These are phyloP conservation scores for Pseudonaja textilis DNA, from an alignment of 2,113 vertebrate genomes.

Conservation along the genomic window DNA sequence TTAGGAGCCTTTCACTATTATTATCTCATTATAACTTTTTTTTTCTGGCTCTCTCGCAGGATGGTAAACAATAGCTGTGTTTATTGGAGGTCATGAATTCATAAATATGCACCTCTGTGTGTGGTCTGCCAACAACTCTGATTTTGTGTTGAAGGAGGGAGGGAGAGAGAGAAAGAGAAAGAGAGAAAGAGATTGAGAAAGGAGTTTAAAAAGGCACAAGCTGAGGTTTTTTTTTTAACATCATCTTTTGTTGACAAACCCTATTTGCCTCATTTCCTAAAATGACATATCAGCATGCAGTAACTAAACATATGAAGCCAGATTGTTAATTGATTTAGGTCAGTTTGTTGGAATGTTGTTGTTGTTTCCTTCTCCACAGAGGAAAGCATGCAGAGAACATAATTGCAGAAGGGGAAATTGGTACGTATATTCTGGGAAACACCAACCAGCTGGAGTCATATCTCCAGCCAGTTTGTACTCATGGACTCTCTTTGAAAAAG, in stretches of 20 bases:
- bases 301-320: fast-evolving
- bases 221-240: slow-evolving; percentile 45
- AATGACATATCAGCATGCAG: slow-evolving; percentile 26
- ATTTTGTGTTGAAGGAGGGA: not conserved
- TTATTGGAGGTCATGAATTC: slow-evolving; percentile 59
- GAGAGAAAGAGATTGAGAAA: not conserved
- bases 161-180: not conserved
- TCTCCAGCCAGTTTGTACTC: not conserved
- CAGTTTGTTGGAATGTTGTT: not conserved
- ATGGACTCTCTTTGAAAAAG: not conserved
- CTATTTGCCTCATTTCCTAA: slow-evolving; percentile 22
- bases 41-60: slow-evolving; percentile 46
- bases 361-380: not conserved
- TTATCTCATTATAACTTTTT: slow-evolving; percentile 63
- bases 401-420: not conserved
- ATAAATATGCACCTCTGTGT: slow-evolving; percentile 52
- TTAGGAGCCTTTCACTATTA: slow-evolving; percentile 61
- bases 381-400: slow-evolving; percentile 8
- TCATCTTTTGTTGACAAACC: slow-evolving; percentile 47
- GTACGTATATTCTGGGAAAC: not conserved
- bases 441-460: not conserved
- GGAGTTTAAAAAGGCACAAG: slow-evolving; percentile 28
- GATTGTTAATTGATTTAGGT: not conserved
- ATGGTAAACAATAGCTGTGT: slow-evolving; percentile 61
- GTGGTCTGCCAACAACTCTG: slow-evolving; percentile 63